Base-by-base conservation (phyloP, 2,888 invertebrate species). In the Smittia sp. region DNA sequence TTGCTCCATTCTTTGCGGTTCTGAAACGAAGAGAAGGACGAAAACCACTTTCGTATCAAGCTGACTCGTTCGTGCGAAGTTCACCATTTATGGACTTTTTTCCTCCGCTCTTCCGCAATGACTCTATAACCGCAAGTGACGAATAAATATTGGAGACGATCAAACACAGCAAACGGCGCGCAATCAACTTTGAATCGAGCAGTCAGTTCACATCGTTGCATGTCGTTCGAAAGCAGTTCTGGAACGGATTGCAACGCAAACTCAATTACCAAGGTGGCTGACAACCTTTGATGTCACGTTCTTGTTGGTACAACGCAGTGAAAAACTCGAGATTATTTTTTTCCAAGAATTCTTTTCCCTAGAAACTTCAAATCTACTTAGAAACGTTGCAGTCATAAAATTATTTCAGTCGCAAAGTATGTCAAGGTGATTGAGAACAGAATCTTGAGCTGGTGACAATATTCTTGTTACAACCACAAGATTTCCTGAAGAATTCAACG, bases 1-100 rank as follows among this genome's bases (percentile, higher is more conserved):
- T 69, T 69, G 69, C 69, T 69, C 52, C 54, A 63, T 24, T 20
- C 58, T 58, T 58, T 58, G 63, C 27, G 63, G 63, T 25, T 25
- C 22, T 58, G 58, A n/a, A 22, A 46, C 46, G 15, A n/a, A 46
- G 46, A 13, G 46, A 46, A 9, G 18, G 22, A 22, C 13, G n/a
- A 58, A 58, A 58, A 58, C 22, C 58, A 22, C 58, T 20, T 22
- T 58, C 58, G 22, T 13, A 58, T 58, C 58, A 58, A 58, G 11
- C 46, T 46, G 46, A 15, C 22, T 58, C 58, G 20, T 58, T 58
- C 58, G 22, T 58, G 46, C 46, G 22, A 58, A 58, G 58, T 58
- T 58, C 46, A n/a, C 9, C 58, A 58, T 58, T 58, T 58, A 58
- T 58, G 58, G n/a, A 20, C 58, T 58, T 58, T 58, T 58, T 58